phyloP scores from a whole-genome alignment of 2,113 vertebrate species.

The Aphelocoma coerulescens region DNA sequence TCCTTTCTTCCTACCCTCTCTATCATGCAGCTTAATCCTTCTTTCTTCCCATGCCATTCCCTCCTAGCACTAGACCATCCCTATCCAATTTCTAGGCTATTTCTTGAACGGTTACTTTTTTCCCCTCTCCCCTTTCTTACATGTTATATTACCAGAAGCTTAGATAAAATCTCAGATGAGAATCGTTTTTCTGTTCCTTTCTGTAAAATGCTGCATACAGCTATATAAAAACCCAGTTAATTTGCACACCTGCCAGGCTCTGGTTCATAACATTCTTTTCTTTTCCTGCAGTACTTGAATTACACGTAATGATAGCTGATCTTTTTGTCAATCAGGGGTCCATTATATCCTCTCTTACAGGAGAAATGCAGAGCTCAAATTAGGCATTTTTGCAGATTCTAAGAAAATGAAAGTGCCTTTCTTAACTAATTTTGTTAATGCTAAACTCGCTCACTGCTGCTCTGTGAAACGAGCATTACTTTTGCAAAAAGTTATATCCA shows the following conservation, averaged over 20 bases:
- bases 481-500: background rate
- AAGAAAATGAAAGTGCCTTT: slow-evolving; percentile 1
- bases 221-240: background rate
- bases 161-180: background rate
- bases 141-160: background rate
- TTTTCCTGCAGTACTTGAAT: background rate
- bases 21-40: slow-evolving; percentile 37
- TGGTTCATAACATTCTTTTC: slow-evolving; percentile 15
- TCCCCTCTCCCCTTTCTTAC: background rate
- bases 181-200: background rate
- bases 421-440: background rate
- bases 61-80: slow-evolving; percentile 14
- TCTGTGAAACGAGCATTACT: background rate
- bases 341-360: background rate
- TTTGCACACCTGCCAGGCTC: background rate
- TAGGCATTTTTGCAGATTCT: background rate
- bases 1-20: slow-evolving; percentile 24
- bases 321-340: slow-evolving; percentile 13
- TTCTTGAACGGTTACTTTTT: slow-evolving; percentile 20
- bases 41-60: slow-evolving; percentile 42
- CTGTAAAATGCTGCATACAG: background rate
- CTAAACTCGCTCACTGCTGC: background rate
- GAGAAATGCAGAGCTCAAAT: background rate
- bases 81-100: slow-evolving; percentile 9
- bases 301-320: background rate